These are phyloP conservation scores for Atta texana DNA, from an alignment of 1,140 invertebrate genomes.

Conservation along the genomic window DNA sequence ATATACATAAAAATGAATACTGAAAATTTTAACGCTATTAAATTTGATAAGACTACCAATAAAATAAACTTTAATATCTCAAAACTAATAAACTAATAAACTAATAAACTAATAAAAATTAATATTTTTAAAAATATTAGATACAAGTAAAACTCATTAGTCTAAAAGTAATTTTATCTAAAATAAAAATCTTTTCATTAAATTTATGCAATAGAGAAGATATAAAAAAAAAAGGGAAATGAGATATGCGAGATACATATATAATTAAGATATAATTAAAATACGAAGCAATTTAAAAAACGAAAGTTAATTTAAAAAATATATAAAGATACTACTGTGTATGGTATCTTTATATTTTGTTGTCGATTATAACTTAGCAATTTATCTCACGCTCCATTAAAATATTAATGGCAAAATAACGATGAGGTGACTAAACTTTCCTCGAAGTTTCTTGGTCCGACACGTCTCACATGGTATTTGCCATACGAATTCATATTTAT, in stretches of 20 bases:
- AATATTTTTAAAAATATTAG: neutral
- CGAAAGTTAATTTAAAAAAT: neutral
- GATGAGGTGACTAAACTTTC: constrained; percentile 28
- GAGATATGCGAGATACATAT: neutral
- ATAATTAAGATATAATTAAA: neutral
- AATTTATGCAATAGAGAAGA: neutral
- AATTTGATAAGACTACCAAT: neutral
- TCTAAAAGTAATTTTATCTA: neutral
- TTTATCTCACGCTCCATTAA: neutral
- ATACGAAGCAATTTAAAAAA: constrained; percentile 7
- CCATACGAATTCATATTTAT: constrained; percentile 62
- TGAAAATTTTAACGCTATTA: neutral
- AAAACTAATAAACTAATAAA: neutral
- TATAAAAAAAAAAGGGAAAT: neutral
- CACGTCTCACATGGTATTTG: constrained; percentile 17
- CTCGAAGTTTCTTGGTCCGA: constrained; percentile 35
- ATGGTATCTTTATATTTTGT: neutral
- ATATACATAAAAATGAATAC: neutral
- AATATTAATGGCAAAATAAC: neutral
- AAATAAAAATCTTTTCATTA: neutral
- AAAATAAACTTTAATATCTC: constrained; percentile 5
- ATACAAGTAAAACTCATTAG: neutral
- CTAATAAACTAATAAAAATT: neutral
- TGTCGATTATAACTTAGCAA: neutral
- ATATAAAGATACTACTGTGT: neutral